Evolutionary conservation across 1,140 invertebrate genomes (phyloP), one percentile per base, ranked within the genome.

Genomic region (Kradibia gibbosae): DNA sequence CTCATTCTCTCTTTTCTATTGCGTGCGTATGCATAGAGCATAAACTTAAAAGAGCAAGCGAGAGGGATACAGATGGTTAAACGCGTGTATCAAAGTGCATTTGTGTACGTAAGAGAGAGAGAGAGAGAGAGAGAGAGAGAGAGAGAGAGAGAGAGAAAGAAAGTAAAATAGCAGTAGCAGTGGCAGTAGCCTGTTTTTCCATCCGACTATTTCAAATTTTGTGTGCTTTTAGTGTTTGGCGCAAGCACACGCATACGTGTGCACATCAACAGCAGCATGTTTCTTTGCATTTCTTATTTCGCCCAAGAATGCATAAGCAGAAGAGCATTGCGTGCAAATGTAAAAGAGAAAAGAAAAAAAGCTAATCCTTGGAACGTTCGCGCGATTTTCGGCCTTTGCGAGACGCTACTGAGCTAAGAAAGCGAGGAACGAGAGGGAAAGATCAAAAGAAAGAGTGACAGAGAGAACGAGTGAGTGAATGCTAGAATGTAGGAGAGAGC

Each of bases 71-170:
- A 20, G 28, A 31, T 20, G 42, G 65, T n/a, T 25, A 36, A 45
- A 65, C 77, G 77, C 77, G 65, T 79, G 77, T 67, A 79, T 71
- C 67, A 67, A 55, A 65, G 67, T 71, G 20, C n/a, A n/a, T n/a
- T n/a, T n/a, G n/a, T n/a, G n/a, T n/a, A n/a, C n/a, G n/a, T n/a
- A n/a, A 0, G 60, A 62, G 45, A 45, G 74, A 57, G 53, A 42
- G 39, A 48, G 45, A 67, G 62, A 34, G 34, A 67, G 60, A 28
- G 11, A 65, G 7, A 4, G 67, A 79, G 20, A 0, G 60, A 62
- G 45, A 45, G 74, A 57, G 53, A 42, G 39, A 48, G 45, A 67
- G 62, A 34, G 34, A 67, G 60, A 28, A 31, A 65, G 7, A 4
- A 34, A 31, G 17, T 10, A 28, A 31, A 48, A 17, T 17, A 48